phyloP scores from a whole-genome alignment of 2,797 vertebrate genomes.

The Carapus acus region DNA sequence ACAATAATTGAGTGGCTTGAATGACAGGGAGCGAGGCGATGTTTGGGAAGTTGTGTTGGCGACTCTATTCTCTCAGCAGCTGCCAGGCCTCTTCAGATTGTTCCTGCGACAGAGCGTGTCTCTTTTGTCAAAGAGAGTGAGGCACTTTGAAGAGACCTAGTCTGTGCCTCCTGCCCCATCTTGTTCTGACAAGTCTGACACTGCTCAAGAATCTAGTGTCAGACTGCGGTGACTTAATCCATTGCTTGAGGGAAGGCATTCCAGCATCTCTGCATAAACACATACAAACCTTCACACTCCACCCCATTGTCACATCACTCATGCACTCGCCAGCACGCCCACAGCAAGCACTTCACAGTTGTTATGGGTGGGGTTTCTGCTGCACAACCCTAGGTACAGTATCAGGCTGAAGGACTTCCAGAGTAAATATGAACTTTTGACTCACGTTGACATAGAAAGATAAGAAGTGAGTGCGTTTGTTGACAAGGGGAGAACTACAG shows the following conservation, averaged over 20 bases:
- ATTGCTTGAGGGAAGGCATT: conserved; percentile 63
- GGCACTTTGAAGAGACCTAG: neutral
- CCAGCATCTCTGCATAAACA: conserved; percentile 7
- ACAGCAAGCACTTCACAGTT: conserved; percentile 50
- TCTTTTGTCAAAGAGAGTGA: conserved; percentile 14
- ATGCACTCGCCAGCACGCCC: conserved; percentile 7
- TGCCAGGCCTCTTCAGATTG: conserved; percentile 1
- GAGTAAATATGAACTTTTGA: conserved; percentile 51
- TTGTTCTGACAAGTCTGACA: conserved; percentile 57
- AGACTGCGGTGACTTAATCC: conserved; percentile 54
- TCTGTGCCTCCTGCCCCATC: conserved; percentile 27
- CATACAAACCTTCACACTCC: conserved; percentile 29
- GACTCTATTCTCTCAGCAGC: conserved; percentile 28
- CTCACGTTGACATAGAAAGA: conserved; percentile 28
- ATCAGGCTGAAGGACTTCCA: conserved; percentile 42
- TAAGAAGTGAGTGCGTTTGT: conserved; percentile 32
- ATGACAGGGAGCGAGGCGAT: conserved; percentile 8
- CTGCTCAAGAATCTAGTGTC: conserved; percentile 35
- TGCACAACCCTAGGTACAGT: conserved; percentile 38
- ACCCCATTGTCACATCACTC: conserved; percentile 13
- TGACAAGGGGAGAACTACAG: conserved; percentile 21
- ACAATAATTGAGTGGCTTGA: neutral
- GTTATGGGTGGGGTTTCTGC: conserved; percentile 60
- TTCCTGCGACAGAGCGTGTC: conserved; percentile 5
- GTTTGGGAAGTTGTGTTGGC: conserved; percentile 7